These are phyloP conservation scores for Drosophila melanica DNA, from an alignment of 1,140 invertebrate genomes.

Conservation along the genomic window DNA sequence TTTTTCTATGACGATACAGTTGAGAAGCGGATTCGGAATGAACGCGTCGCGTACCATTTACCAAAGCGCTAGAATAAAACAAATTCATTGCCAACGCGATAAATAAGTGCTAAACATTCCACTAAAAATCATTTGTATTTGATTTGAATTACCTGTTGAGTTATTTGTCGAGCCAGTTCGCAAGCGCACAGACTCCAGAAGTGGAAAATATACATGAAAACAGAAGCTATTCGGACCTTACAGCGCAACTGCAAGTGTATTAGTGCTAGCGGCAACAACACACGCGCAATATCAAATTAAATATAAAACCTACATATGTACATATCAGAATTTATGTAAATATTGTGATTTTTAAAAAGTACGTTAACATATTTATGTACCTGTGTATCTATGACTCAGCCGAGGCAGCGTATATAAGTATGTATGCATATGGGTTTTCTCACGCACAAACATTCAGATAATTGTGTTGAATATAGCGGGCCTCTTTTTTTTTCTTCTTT, in stretches of 20 bases:
- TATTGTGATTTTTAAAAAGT: constrained; percentile 11
- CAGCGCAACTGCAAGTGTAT: constrained; percentile 54
- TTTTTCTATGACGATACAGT: constrained; percentile 27
- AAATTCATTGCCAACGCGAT: neutral
- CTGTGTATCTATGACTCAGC: constrained; percentile 38
- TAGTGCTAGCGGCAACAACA: constrained; percentile 32
- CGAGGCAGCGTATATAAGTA: neutral
- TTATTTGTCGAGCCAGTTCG: constrained; percentile 1
- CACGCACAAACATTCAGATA: neutral
- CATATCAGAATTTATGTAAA: constrained; percentile 1
- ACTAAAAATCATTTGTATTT: neutral
- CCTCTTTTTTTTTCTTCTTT: neutral
- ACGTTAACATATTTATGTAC: constrained; percentile 2
- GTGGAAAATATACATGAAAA: constrained; percentile 17
- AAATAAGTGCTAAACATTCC: constrained; percentile 7
- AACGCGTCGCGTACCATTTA: constrained; percentile 32
- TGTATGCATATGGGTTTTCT: neutral
- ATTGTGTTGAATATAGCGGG: constrained; percentile 9
- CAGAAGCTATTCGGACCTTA: constrained; percentile 10
- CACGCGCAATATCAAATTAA: constrained; percentile 11
- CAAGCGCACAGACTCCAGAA: constrained; percentile 21
- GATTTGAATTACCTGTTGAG: neutral
- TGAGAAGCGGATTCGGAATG: constrained; percentile 28
- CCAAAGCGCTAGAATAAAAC: constrained; percentile 6
- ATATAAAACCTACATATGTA: neutral